Evolutionary conservation across 1,140 invertebrate genomes (phyloP).

Genomic region (Luehdorfia chinensis): DNA sequence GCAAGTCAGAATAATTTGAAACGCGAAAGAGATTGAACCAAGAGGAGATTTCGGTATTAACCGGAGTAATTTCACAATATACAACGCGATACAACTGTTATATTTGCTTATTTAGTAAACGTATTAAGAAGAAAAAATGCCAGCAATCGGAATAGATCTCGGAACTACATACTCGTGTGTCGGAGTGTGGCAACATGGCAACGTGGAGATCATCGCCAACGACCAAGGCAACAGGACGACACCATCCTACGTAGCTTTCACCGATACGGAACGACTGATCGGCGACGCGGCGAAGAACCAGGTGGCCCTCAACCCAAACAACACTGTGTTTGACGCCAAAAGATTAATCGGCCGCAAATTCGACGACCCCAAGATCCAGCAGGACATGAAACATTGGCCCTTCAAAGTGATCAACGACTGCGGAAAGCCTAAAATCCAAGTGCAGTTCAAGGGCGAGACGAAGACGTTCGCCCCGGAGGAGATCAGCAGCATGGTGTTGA

Average conservation of each 20-base stretch:
- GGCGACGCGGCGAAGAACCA: neutral
- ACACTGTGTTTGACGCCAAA: constrained; percentile 78
- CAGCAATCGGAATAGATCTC: constrained; percentile 10
- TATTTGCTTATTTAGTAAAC: constrained; percentile 16
- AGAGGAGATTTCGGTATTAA: constrained; percentile 38
- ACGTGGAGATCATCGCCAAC: constrained; percentile 13
- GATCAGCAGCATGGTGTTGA: constrained; percentile 87
- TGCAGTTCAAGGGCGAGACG: constrained; percentile 84
- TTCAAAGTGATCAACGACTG: constrained; percentile 83
- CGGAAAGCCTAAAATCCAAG: constrained; percentile 84
- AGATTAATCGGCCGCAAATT: constrained; percentile 81
- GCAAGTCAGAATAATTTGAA: constrained; percentile 57
- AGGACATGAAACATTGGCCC: constrained; percentile 87
- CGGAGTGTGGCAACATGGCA: constrained; percentile 5
- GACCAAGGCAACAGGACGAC: constrained; percentile 13
- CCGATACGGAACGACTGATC: constrained; percentile 1
- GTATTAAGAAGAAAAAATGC: constrained; percentile 2
- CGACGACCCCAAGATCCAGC: constrained; percentile 84
- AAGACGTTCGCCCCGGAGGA: constrained; percentile 88
- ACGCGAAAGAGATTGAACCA: constrained; percentile 43
- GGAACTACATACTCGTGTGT: constrained; percentile 9
- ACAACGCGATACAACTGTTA: too few relatives aligned
- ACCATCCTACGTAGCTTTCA: constrained; percentile 9
- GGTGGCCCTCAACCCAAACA: constrained; percentile 23
- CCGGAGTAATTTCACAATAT: constrained; percentile 35